phyloP scores from a whole-genome alignment of 2,888 invertebrate species.

The Tuta absoluta region DNA sequence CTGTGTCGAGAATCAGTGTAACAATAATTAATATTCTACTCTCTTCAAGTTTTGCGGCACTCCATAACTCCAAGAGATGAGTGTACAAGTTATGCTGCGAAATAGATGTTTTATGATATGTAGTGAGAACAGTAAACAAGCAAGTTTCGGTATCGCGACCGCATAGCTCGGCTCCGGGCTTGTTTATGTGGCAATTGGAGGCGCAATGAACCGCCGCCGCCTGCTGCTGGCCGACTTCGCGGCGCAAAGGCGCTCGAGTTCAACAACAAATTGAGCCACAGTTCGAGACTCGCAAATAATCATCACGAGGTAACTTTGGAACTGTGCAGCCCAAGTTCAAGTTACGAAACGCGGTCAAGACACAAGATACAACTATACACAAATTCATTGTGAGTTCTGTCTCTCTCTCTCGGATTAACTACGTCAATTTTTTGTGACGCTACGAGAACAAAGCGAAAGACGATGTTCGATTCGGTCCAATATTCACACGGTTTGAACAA shows the following conservation, averaged over 20 bases:
- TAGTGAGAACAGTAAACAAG: conserved; percentile 61
- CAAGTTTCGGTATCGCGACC: conserved; percentile 64
- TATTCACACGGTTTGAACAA: conserved; percentile 55
- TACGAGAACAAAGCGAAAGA: conserved; percentile 32
- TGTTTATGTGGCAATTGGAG: conserved; percentile 76
- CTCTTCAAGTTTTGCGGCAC: conserved; percentile 41
- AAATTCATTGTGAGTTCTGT: not conserved
- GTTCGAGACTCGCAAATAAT: conserved; percentile 67
- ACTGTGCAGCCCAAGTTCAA: conserved; percentile 54
- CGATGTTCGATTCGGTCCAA: conserved; percentile 47
- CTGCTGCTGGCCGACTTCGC: conserved; percentile 54
- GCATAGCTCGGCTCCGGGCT: conserved; percentile 59
- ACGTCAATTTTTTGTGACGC: too few relatives aligned
- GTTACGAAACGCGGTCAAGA: conserved; percentile 58
- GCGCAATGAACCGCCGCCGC: conserved; percentile 61
- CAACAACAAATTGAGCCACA: conserved; percentile 70
- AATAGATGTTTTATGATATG: conserved; percentile 53
- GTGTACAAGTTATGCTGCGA: conserved; percentile 43
- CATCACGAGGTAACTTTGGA: conserved; percentile 67
- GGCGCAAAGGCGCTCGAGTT: conserved; percentile 61
- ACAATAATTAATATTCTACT: conserved; percentile 42
- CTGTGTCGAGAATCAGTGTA: conserved; percentile 14
- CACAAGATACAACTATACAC: conserved; percentile 34
- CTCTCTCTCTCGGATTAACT: not conserved
- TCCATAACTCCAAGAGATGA: conserved; percentile 45